phyloP scores from a whole-genome alignment of 1,140 invertebrate species.

The Lordiphosa clarofinis region DNA sequence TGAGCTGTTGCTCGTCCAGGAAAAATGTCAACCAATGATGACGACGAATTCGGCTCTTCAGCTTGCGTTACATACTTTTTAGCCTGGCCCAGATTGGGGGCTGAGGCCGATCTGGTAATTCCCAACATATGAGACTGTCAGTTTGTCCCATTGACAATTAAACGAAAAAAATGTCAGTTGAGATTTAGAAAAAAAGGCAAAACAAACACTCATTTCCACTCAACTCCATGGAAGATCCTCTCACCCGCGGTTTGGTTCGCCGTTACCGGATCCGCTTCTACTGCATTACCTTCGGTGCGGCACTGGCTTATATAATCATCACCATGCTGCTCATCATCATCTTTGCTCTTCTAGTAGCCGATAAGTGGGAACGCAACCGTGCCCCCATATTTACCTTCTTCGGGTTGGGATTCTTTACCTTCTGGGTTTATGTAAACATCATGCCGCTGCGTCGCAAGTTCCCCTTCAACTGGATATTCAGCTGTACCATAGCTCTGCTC shows the following conservation, averaged over 20 bases:
- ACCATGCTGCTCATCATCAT: slow-evolving; percentile 13
- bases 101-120: slow-evolving; percentile 23
- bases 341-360: neutral
- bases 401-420: slow-evolving; percentile 1
- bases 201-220: no score
- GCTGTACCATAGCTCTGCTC: slow-evolving; percentile 8
- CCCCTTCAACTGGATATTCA: slow-evolving; percentile 37
- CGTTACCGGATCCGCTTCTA: neutral
- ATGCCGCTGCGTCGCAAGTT: slow-evolving; percentile 18
- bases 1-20: neutral
- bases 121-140: slow-evolving; percentile 34
- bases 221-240: no score
- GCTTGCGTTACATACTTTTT: neutral
- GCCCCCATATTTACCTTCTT: slow-evolving; percentile 5
- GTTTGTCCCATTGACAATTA: slow-evolving; percentile 1
- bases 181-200: neutral
- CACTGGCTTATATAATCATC: slow-evolving; percentile 17
- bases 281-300: slow-evolving; percentile 13
- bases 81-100: slow-evolving; percentile 12
- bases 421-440: slow-evolving; percentile 27
- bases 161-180: slow-evolving; percentile 1
- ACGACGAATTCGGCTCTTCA: neutral
- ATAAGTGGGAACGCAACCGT: neutral
- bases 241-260: no score
- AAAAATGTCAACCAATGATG: no score